phyloP scores from a whole-genome alignment of 2,888 invertebrate species.

The Ornithoptera priamus region DNA sequence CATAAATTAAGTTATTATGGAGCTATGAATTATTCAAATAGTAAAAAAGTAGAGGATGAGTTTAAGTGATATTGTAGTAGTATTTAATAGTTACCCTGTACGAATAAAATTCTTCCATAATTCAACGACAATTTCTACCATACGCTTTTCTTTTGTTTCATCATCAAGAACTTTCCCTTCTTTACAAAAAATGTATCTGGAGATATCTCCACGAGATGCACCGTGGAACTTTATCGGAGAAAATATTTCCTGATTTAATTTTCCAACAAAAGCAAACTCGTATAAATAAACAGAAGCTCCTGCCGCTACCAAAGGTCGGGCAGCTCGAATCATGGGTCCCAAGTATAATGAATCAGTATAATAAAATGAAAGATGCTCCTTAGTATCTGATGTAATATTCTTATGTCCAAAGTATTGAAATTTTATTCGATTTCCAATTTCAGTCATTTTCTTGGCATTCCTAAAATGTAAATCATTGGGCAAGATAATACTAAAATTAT shows the following conservation, averaged over 20 bases:
- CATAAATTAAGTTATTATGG: background rate
- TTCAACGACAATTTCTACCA: conserved; percentile 46
- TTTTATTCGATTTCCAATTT: conserved; percentile 44
- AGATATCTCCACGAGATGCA: conserved; percentile 77
- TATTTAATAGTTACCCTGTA: conserved; percentile 65
- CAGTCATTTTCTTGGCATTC: conserved; percentile 34
- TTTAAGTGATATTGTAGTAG: background rate
- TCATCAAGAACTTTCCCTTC: conserved; percentile 37
- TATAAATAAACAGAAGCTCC: conserved; percentile 77
- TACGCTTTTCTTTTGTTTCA: conserved; percentile 39
- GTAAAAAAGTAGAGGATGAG: background rate
- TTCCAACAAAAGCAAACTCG: conserved; percentile 77
- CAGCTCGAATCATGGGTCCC: conserved; percentile 52
- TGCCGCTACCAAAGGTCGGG: conserved; percentile 48
- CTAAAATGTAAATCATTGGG: conserved; percentile 57
- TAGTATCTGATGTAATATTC: conserved; percentile 40
- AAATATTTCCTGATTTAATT: conserved; percentile 65
- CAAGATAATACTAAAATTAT: conserved; percentile 43
- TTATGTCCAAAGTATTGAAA: conserved; percentile 51
- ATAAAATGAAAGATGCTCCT: conserved; percentile 46
- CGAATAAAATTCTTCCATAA: conserved; percentile 73
- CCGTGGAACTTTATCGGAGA: conserved; percentile 58
- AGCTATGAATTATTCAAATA: background rate
- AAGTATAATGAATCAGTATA: conserved; percentile 58
- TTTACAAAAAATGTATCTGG: conserved; percentile 73